phyloP scores from a whole-genome alignment of 2,888 invertebrate species.

The Cheilosia pagana region DNA sequence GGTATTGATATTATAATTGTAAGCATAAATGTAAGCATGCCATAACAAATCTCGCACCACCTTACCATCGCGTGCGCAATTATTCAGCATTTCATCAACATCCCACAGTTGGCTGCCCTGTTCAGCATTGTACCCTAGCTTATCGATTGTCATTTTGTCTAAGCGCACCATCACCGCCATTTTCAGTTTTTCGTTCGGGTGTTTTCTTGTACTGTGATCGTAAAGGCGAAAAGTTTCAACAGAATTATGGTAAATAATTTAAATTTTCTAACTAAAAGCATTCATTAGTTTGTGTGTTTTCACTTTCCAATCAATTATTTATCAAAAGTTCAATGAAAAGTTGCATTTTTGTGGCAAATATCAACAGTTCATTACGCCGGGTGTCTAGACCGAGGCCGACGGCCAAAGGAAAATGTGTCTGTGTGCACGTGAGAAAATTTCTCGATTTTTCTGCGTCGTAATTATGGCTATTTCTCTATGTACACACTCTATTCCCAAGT shows the following conservation, averaged over 20 bases:
- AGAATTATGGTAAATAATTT: constrained; percentile 69
- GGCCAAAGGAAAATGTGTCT: constrained; percentile 48
- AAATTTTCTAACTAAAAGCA: constrained; percentile 49
- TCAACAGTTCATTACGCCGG: constrained; percentile 75
- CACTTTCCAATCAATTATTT: neutral
- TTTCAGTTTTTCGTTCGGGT: constrained; percentile 74
- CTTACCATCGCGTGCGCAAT: constrained; percentile 34
- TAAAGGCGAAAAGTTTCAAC: constrained; percentile 63
- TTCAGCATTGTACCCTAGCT: constrained; percentile 56
- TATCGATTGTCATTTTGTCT: constrained; percentile 73
- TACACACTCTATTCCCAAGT: neutral
- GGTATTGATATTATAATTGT: no score
- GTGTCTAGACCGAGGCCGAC: constrained; percentile 43
- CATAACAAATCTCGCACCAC: constrained; percentile 28
- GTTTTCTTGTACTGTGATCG: constrained; percentile 70
- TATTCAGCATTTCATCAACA: constrained; percentile 16
- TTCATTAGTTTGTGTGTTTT: constrained; percentile 48
- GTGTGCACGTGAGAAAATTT: constrained; percentile 71
- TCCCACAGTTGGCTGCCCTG: constrained; percentile 40
- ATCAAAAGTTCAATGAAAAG: constrained; percentile 7
- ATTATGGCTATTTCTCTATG: constrained; percentile 19
- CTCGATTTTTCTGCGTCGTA: constrained; percentile 72
- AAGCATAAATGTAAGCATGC: neutral
- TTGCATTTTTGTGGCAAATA: constrained; percentile 42
- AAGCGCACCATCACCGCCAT: constrained; percentile 69